Base-by-base conservation (phyloP, 2,797 vertebrate species). In the Cynopterus sphinx region DNA sequence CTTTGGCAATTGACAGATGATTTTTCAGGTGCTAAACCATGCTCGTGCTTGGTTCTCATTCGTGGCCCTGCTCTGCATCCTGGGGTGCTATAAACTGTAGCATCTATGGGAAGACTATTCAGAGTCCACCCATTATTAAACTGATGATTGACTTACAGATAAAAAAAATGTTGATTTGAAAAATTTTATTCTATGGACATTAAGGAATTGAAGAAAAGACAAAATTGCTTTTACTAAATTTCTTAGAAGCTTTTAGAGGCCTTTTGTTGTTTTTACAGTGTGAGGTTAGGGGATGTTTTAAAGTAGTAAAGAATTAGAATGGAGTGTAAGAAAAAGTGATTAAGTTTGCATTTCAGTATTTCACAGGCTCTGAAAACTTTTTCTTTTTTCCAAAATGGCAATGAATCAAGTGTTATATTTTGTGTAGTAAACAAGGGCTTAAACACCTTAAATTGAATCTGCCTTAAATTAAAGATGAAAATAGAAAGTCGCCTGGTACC, bases 131-230 rank as follows among this genome's bases (percentile, higher is more conserved):
- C 36, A 33, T 85, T 84, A 82, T 90, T 94, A 79, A 86, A 68
- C 8, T 87, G 70, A 31, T 57, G 53, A 70, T 43, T 61, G 71
- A 85, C 21, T 92, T 77, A 95, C 92, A 90, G 74, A 92, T 70
- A 74, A 86, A 43, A 95, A 65, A 83, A 33, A 71, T 49, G 33
- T 53, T 74, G 39, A 73, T 46, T 75, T 71, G 93, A 91, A 36
- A 95, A 92, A 55, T 82, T 63, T 94, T 49, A 92, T 94, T 43
- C 13, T 96, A 46, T n/a, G 28, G 36, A 33, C 53, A 36, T 93
- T 93, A 92, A 74, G 71, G 92, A 81, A 83, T 65, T 90, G 71
- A 82, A 93, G 65, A 90, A 77, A 61, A 96, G 67, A 77, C 33
- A 33, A 89, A 63, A 33, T 70, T 86, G 63, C 57, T 94, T 46